phyloP scores from a whole-genome alignment of 2,888 invertebrate species.

The Eilema depressum region DNA sequence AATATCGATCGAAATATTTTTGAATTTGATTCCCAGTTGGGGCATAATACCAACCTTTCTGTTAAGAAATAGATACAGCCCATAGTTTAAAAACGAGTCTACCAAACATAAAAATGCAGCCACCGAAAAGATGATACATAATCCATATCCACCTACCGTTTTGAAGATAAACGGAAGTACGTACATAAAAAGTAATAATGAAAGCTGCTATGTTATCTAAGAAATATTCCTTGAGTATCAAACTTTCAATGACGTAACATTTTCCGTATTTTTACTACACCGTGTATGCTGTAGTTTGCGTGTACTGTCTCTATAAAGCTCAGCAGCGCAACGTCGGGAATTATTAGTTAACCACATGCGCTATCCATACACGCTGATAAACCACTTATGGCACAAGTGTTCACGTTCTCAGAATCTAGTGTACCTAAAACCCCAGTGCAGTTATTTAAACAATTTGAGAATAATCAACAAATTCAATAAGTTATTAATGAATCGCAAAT shows the following conservation, averaged over 20 bases:
- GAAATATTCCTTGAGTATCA: conserved; percentile 4
- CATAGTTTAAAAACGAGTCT: neutral
- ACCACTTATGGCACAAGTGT: neutral
- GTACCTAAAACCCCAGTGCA: neutral
- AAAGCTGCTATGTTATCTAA: neutral
- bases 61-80: neutral
- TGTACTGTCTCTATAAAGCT: neutral
- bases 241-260: conserved; percentile 7
- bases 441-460: neutral
- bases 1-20: too few species aligned
- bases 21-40: too few species aligned
- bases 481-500: neutral
- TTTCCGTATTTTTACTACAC: neutral
- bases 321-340: neutral
- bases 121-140: neutral
- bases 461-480: neutral
- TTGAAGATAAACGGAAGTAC: neutral
- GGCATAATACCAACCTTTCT: neutral
- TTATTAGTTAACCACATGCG: neutral
- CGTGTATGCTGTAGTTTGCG: neutral
- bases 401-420: neutral
- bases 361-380: neutral
- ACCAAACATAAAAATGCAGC: neutral
- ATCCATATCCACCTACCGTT: neutral
- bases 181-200: conserved; percentile 4